These are phyloP conservation scores for Aphaenogaster rudis DNA, from an alignment of 1,140 invertebrate genomes.

Conservation along the genomic window DNA sequence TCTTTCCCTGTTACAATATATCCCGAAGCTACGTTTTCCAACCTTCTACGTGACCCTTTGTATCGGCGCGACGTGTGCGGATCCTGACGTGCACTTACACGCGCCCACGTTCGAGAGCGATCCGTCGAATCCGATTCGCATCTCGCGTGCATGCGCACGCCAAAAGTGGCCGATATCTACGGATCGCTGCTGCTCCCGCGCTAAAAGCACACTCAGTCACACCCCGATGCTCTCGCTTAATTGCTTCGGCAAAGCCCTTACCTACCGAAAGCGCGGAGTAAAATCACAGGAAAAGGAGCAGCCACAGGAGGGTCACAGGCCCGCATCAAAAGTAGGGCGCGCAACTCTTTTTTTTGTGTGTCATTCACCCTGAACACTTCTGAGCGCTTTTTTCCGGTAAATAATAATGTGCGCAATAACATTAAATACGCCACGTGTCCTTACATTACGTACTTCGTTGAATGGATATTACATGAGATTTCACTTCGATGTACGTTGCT, in stretches of 20 bases:
- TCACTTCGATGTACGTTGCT: neutral
- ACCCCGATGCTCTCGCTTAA: slow-evolving; percentile 64
- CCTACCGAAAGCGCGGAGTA: slow-evolving; percentile 22
- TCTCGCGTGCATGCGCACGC: slow-evolving; percentile 52
- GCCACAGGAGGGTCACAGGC: slow-evolving; percentile 12
- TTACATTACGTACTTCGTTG: neutral
- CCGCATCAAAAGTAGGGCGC: neutral
- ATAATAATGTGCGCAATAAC: neutral
- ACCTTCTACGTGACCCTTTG: slow-evolving; percentile 43
- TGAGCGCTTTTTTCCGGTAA: neutral
- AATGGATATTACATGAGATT: neutral
- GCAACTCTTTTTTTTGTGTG: neutral
- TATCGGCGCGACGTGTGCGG: slow-evolving; percentile 59
- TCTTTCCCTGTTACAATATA: slow-evolving; percentile 45
- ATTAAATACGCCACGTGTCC: neutral
- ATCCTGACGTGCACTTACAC: slow-evolving; percentile 50
- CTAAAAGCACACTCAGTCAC: slow-evolving; percentile 69
- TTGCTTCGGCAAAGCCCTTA: slow-evolving; percentile 51
- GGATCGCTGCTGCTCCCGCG: slow-evolving; percentile 40
- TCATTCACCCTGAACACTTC: neutral
- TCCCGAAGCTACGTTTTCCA: slow-evolving; percentile 50
- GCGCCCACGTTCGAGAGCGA: slow-evolving; percentile 37
- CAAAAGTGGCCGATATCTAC: slow-evolving; percentile 63
- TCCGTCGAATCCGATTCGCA: slow-evolving; percentile 58
- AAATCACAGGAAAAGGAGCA: slow-evolving; percentile 38